Base-by-base conservation (phyloP, 1,140 invertebrate species). In the Diuraphis noxia region DNA sequence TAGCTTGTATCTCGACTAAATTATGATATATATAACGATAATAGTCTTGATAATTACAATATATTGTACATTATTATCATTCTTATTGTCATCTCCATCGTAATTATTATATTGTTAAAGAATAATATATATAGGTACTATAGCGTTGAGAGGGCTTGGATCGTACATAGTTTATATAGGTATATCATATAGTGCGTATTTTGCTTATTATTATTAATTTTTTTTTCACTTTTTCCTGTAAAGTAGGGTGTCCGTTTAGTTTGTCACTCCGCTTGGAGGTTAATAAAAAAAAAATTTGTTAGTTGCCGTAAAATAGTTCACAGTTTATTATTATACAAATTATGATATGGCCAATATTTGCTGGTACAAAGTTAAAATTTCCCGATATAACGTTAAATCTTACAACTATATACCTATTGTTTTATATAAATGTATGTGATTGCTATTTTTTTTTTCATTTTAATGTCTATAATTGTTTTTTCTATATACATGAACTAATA, bases 401-500 rank as follows among this genome's bases (percentile, higher is more conserved):
- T 84, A 46, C 36, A 86, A 9, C 36, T 34, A n/a, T n/a, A n/a
- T n/a, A 34, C 23, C 17, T 86, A 86, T 86, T 49, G 34, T 86
- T 86, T 49, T 52, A 52, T 41, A 41, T 52, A 85, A 52, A 86
- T 86, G 13, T 52, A 52, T 49, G 46, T 25, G 34, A 86, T n/a
- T 34, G 46, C 23, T 52, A 49, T 30, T 86, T 49, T 85, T 49
- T 85, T 86, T 86, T 86, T 41, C 84, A 49, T 86, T 86, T 36
- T 52, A 86, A 52, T 86, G n/a, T 52, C 52, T 86, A 38, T 86
- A 86, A 86, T 34, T 52, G 85, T 86, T 86, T 49, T 41, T 84
- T 84, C 17, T 43, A 36, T 49, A 23, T 52, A 52, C 25, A 38
- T 34, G 38, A 86, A 86, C 36, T 36, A 86, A 52, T 86, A 52